Evolutionary conservation across 1,140 invertebrate genomes (phyloP).

Genomic region (Aphaenogaster rudis): DNA sequence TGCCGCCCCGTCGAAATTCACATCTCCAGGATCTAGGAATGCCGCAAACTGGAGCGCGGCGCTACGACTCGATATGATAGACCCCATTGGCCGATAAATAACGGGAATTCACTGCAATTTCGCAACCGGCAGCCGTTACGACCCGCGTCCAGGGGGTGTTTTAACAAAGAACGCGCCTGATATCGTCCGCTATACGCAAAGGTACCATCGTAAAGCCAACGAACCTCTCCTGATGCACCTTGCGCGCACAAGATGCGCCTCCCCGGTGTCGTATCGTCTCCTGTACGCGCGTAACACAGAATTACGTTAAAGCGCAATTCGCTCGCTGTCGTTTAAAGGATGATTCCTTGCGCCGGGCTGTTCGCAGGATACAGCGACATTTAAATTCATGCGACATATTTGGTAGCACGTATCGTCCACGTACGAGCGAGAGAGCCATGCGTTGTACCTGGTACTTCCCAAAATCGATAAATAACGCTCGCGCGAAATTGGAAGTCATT

Average conservation of each 20-base stretch:
- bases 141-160: slow-evolving; percentile 2
- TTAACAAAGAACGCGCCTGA: slow-evolving; percentile 36
- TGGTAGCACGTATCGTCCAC: not conserved
- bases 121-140: slow-evolving; percentile 14
- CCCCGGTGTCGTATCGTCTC: slow-evolving; percentile 8
- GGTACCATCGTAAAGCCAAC: slow-evolving; percentile 18
- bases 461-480: not conserved
- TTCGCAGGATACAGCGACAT: not conserved
- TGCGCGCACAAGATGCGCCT: slow-evolving; percentile 4
- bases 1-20: not conserved
- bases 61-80: slow-evolving; percentile 12
- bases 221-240: not conserved
- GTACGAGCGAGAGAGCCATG: not conserved
- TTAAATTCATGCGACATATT: slow-evolving; percentile 14
- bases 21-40: not conserved
- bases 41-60: not conserved
- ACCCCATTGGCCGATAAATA: slow-evolving; percentile 46
- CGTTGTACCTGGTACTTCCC: not conserved
- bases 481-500: not conserved
- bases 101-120: slow-evolving; percentile 39
- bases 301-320: slow-evolving; percentile 26
- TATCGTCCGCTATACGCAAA: slow-evolving; percentile 10
- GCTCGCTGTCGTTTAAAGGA: slow-evolving; percentile 2
- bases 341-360: not conserved
- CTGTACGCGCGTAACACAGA: not conserved